Evolutionary conservation across 2,888 invertebrate genomes (phyloP).

Genomic region (Volucella inanis): DNA sequence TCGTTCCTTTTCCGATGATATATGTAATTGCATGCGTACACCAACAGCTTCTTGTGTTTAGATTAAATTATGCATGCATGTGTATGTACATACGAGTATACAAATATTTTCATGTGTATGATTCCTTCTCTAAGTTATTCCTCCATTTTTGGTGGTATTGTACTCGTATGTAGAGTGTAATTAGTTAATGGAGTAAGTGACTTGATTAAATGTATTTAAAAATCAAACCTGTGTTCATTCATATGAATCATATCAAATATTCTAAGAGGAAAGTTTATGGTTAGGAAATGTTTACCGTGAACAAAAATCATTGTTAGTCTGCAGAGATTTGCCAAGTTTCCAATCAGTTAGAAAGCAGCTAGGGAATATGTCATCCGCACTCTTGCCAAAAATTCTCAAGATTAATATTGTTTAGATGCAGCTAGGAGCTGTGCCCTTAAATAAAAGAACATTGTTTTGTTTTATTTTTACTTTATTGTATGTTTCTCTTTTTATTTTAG

Average conservation of each 20-base stretch:
- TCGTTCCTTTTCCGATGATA: constrained; percentile 64
- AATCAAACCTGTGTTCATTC: no score
- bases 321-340: not conserved
- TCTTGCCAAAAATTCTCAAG: no score
- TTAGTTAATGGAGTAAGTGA: constrained; percentile 29
- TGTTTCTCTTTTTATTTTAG: constrained; percentile 76
- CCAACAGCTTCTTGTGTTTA: constrained; percentile 13
- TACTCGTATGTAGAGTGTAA: constrained; percentile 23
- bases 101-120: constrained; percentile 8
- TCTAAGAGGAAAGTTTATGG: no score
- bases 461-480: not conserved
- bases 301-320: constrained; percentile 1
- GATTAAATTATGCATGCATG: no score
- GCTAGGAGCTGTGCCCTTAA: no score
- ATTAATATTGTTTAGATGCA: no score
- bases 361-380: no score
- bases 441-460: not conserved
- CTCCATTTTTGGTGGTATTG: constrained; percentile 14
- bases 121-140: not conserved
- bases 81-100: no score
- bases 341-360: no score
- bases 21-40: constrained; percentile 42
- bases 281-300: not conserved
- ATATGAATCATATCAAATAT: no score
- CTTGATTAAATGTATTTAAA: no score